Percentiles rank a stretch among this genome's conserved stretches.
These are phyloP conservation scores for Raja brachyura DNA, from an alignment of 2,113 vertebrate genomes.

Conservation along the genomic window DNA sequence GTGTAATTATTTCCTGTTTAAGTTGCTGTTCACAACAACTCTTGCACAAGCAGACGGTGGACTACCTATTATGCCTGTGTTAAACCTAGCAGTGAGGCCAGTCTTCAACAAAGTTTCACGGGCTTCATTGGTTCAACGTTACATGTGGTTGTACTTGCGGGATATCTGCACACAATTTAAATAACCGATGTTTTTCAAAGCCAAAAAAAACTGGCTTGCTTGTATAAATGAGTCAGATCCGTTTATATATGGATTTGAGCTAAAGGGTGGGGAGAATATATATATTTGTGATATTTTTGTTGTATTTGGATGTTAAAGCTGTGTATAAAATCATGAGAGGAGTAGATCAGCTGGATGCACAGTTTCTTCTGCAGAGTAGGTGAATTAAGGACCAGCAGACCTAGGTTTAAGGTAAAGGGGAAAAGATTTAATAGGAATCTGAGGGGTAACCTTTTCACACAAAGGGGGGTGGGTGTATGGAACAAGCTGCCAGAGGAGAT, in stretches of 20 bases:
- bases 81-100: background rate
- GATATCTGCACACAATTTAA: constrained; percentile 13
- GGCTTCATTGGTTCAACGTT: background rate
- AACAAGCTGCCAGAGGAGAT: too few relatives aligned
- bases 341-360: too few relatives aligned
- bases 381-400: too few relatives aligned
- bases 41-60: background rate
- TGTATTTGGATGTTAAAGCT: background rate
- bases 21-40: background rate
- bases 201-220: background rate
- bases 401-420: too few relatives aligned
- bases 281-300: background rate
- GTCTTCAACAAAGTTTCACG: background rate
- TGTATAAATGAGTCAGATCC: background rate
- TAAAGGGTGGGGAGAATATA: background rate
- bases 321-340: too few relatives aligned
- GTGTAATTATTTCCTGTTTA: background rate
- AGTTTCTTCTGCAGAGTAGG: too few relatives aligned
- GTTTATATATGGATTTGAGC: background rate
- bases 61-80: background rate
- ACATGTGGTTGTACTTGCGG: background rate
- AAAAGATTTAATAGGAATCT: too few relatives aligned
- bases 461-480: too few relatives aligned
- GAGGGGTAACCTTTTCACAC: too few relatives aligned
- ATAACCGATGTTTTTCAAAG: background rate